A percentile compares a stretch with the other conserved stretches of the same genome.
phyloP scores from a whole-genome alignment of 92 coral and sea anemone species.

The Phenganax subtilis region DNA sequence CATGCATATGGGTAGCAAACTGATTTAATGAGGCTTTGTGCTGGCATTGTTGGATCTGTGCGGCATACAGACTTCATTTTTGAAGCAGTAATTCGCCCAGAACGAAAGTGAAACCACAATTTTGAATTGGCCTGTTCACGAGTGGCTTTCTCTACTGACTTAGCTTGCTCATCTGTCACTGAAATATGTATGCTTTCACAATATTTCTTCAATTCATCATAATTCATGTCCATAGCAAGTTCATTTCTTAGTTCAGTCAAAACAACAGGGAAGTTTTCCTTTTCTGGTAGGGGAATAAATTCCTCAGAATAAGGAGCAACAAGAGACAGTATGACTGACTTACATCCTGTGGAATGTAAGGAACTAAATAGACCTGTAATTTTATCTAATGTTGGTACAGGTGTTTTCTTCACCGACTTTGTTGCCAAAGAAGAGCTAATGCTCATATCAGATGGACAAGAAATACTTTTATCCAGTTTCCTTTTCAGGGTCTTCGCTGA shows the following conservation, averaged over 20 bases:
- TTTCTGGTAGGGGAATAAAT: slow-evolving; percentile 3
- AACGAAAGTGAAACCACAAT: slow-evolving; percentile 48
- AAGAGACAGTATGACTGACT: too few relatives aligned
- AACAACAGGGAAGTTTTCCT: slow-evolving; percentile 13
- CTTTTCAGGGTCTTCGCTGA: slow-evolving; percentile 42
- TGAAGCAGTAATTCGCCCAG: slow-evolving; percentile 53
- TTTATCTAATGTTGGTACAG: slow-evolving; percentile 36
- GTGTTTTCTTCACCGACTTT: not conserved
- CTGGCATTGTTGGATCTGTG: slow-evolving; percentile 51
- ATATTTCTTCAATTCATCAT: not conserved
- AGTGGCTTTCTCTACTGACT: slow-evolving; percentile 42
- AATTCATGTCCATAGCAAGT: not conserved
- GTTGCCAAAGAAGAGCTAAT: not conserved
- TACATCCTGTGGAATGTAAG: slow-evolving; percentile 1
- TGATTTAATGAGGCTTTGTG: slow-evolving; percentile 50
- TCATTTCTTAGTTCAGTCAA: not conserved
- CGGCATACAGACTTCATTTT: slow-evolving; percentile 52
- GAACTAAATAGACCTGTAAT: slow-evolving; percentile 24
- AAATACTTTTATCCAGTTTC: slow-evolving; percentile 26
- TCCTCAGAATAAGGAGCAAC: not conserved
- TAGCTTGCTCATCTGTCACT: slow-evolving; percentile 26
- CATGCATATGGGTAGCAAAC: slow-evolving; percentile 49
- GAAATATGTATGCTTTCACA: slow-evolving; percentile 2
- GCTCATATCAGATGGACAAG: not conserved
- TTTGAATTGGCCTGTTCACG: slow-evolving; percentile 46